Evolutionary conservation across 2,113 vertebrate species (phyloP).

Genomic region (Pangasianodon gigas): DNA sequence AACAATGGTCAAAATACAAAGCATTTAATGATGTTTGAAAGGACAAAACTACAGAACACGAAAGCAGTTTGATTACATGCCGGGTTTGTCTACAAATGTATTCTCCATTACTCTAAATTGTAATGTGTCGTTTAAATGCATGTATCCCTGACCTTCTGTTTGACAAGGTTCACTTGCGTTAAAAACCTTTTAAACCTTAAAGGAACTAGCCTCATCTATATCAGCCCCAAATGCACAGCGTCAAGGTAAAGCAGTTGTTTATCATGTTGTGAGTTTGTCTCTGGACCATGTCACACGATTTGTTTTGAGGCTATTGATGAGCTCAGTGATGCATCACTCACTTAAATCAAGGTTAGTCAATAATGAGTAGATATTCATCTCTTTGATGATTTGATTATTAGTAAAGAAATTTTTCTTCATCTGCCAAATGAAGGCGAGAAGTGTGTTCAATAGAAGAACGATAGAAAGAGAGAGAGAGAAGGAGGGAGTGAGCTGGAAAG

Average conservation of each 20-base stretch:
- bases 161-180: slow-evolving; percentile 19
- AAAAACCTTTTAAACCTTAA: slow-evolving; percentile 27
- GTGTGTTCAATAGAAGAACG: slow-evolving; percentile 13
- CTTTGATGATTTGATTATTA: slow-evolving; percentile 22
- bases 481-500: slow-evolving; percentile 30
- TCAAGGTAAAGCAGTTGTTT: background rate
- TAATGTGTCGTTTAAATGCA: background rate
- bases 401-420: slow-evolving; percentile 22
- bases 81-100: background rate
- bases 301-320: background rate
- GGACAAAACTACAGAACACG: background rate
- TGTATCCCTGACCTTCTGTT: slow-evolving; percentile 12
- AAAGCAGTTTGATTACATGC: background rate
- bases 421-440: slow-evolving; percentile 20
- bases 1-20: slow-evolving; percentile 13
- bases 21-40: background rate
- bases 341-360: slow-evolving; percentile 7
- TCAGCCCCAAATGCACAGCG: background rate
- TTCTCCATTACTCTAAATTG: background rate
- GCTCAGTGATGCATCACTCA: background rate
- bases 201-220: background rate
- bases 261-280: background rate
- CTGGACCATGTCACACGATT: background rate
- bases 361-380: slow-evolving; percentile 5
- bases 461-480: slow-evolving; percentile 17